These are phyloP conservation scores for Apis florea DNA, from an alignment of 1,140 invertebrate genomes.

Conservation along the genomic window DNA sequence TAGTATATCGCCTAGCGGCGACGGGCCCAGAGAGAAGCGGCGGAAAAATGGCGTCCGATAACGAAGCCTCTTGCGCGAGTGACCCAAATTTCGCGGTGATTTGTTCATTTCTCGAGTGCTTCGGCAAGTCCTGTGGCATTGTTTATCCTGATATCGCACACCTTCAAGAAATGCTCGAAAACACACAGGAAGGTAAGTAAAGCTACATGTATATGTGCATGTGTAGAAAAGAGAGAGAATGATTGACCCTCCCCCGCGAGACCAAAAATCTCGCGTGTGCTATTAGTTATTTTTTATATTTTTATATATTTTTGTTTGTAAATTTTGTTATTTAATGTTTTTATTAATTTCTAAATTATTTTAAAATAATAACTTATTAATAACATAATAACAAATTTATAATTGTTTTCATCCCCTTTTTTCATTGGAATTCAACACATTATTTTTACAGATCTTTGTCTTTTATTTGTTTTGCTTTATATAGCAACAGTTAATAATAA, in stretches of 20 bases:
- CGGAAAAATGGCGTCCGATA: slow-evolving; percentile 90
- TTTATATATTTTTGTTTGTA: not conserved
- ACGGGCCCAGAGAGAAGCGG: slow-evolving; percentile 65
- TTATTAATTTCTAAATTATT: not conserved
- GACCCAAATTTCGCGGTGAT: slow-evolving; percentile 98
- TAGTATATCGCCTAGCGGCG: slow-evolving; percentile 60
- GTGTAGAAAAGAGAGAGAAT: slow-evolving; percentile 34
- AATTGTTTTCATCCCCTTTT: slow-evolving; percentile 41
- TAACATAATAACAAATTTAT: not conserved
- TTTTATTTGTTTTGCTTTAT: not conserved
- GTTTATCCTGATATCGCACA: slow-evolving; percentile 88
- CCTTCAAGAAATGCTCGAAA: slow-evolving; percentile 93
- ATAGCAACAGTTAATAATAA: not conserved
- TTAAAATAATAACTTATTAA: no score
- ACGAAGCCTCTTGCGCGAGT: slow-evolving; percentile 92
- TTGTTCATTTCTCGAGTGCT: slow-evolving; percentile 95
- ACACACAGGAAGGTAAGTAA: slow-evolving; percentile 90
- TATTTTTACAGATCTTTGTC: slow-evolving; percentile 1
- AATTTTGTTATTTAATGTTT: not conserved
- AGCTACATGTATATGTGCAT: slow-evolving; percentile 40
- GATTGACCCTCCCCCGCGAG: slow-evolving; percentile 65
- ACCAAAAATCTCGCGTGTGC: slow-evolving; percentile 55
- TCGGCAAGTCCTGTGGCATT: slow-evolving; percentile 90
- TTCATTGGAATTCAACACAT: not conserved
- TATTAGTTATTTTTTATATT: slow-evolving; percentile 51